Evolutionary conservation across 2,888 invertebrate genomes (phyloP).

Genomic region (Chymomyza fuscimana): DNA sequence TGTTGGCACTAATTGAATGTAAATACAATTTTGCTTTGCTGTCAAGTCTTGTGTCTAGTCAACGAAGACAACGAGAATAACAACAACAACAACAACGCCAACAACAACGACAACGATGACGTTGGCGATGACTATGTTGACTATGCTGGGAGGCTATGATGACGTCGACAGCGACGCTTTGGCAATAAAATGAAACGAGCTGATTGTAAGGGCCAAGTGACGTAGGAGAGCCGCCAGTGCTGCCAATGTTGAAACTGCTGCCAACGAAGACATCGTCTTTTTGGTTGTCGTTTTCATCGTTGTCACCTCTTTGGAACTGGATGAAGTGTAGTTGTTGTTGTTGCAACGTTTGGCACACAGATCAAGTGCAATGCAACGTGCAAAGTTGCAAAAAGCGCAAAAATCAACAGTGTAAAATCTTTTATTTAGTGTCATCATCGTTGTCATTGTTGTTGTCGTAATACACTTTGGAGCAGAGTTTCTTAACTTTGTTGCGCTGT

Average conservation of each 20-base stretch:
- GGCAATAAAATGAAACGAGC: constrained; percentile 73
- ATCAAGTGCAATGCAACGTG: constrained; percentile 75
- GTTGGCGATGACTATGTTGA: constrained; percentile 26
- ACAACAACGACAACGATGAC: constrained; percentile 28
- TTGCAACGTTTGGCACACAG: constrained; percentile 74
- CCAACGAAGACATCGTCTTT: constrained; percentile 8
- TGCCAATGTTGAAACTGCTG: not conserved
- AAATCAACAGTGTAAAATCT: constrained; percentile 74
- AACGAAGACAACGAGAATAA: constrained; percentile 20
- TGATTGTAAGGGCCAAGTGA: constrained; percentile 69
- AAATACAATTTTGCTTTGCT: constrained; percentile 75
- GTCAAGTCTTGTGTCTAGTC: constrained; percentile 74
- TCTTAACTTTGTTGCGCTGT: not conserved
- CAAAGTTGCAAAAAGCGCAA: constrained; percentile 72
- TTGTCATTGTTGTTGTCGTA: constrained; percentile 21
- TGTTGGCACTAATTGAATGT: constrained; percentile 74
- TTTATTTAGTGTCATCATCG: constrained; percentile 74
- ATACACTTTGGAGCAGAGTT: not conserved
- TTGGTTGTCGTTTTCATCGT: constrained; percentile 24
- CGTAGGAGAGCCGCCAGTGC: constrained; percentile 12
- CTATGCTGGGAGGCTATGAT: constrained; percentile 42
- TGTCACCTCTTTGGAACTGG: constrained; percentile 15
- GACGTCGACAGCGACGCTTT: constrained; percentile 37
- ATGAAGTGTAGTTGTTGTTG: constrained; percentile 41
- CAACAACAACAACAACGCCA: constrained; percentile 26